Percentiles rank a stretch among this genome's conserved stretches.
phyloP scores from a whole-genome alignment of 2,888 invertebrate genomes.

The Mylabris sibirica region DNA sequence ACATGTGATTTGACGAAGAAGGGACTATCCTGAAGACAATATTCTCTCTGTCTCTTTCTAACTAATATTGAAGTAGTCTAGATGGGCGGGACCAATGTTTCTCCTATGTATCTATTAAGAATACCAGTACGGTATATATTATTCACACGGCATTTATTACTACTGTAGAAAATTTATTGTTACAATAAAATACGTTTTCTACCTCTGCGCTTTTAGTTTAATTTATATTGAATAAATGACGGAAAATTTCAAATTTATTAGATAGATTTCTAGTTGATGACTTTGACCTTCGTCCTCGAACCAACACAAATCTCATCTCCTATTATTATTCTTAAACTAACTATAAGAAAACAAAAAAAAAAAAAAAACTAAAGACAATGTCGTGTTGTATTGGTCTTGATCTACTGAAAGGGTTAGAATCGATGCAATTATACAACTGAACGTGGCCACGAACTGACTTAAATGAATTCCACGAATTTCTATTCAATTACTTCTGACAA shows the following conservation, averaged over 20 bases:
- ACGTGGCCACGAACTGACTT: constrained; percentile 18
- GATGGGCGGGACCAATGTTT: no score
- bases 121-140: no score
- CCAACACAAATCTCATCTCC: constrained; percentile 13
- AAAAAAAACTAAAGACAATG: constrained; percentile 21
- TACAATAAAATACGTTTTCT: constrained; percentile 20
- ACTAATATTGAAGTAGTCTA: no score
- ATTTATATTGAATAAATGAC: not conserved
- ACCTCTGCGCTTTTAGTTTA: not conserved
- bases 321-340: not conserved
- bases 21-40: no score
- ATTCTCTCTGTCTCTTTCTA: no score
- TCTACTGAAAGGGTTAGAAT: constrained; percentile 12
- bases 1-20: no score
- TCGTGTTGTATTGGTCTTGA: constrained; percentile 20
- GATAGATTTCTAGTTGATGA: not conserved
- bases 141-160: no score
- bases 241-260: not conserved
- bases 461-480: constrained; percentile 36
- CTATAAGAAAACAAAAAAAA: constrained; percentile 8
- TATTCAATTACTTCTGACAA: not conserved
- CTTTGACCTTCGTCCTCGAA: constrained; percentile 30
- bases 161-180: not conserved
- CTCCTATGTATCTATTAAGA: no score
- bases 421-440: constrained; percentile 30